Percentiles rank a stretch among this genome's conserved stretches.
Evolutionary conservation across 1,140 invertebrate genomes (phyloP).

Genomic region (Condylostylus longicornis): DNA sequence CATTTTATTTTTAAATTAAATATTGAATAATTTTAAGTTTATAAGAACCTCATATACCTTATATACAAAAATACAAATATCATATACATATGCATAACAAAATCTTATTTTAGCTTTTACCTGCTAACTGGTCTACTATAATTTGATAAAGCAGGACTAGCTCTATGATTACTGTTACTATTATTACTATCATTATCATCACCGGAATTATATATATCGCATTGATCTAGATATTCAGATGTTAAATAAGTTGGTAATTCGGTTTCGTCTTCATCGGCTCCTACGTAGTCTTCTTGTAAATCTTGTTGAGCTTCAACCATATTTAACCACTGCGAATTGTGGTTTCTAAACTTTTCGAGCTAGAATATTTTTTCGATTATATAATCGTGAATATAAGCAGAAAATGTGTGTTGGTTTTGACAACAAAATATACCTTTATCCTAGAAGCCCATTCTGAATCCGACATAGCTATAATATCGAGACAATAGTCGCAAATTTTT

Average conservation of each 20-base stretch:
- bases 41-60: background rate
- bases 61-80: too few relatives aligned
- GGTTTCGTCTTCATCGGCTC: constrained; percentile 41
- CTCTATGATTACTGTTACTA: constrained; percentile 26
- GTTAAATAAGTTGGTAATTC: constrained; percentile 55
- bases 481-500: constrained; percentile 78
- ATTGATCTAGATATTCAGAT: constrained; percentile 45
- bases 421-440: constrained; percentile 47
- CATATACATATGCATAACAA: background rate
- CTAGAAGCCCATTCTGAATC: constrained; percentile 79
- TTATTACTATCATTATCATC: constrained; percentile 22
- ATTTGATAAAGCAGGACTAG: constrained; percentile 21
- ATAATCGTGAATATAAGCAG: background rate
- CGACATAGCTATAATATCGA: constrained; percentile 83
- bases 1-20: background rate
- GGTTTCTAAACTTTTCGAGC: constrained; percentile 86
- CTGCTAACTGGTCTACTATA: constrained; percentile 29
- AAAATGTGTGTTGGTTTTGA: background rate
- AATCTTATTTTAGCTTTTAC: constrained; percentile 10
- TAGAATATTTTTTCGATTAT: constrained; percentile 13
- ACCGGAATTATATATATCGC: constrained; percentile 22
- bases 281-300: constrained; percentile 33
- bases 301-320: constrained; percentile 63
- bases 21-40: background rate
- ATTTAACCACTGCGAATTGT: constrained; percentile 95